Base-by-base conservation (phyloP, 1,140 invertebrate genomes). In the Pseudomyrmex dendroicus region DNA sequence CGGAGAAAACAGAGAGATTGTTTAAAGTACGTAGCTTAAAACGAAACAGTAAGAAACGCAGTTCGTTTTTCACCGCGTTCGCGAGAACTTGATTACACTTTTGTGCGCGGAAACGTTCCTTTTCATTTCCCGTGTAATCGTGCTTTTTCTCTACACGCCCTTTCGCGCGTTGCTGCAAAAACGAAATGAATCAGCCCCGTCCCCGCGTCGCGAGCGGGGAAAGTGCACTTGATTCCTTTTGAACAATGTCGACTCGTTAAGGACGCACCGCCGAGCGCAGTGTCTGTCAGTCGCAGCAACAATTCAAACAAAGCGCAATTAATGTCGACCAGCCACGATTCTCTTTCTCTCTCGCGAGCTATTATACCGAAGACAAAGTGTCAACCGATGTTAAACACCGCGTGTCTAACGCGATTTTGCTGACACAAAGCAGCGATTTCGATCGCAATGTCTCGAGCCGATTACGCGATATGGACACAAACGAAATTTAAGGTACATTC, bases 241-340 rank as follows among this genome's bases (percentile, higher is more conserved):
- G 77, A 86, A 91, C 87, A 90, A 91, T 87, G 78, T 89, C 76
- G 35, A 54, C 89, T 91, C 84, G 86, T 91, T 91, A 90, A 83
- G 82, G 54, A 76, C 17, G 54, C n/a, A 57, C n/a, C 20, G 15
- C 3, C 22, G n/a, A 62, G 80, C 62, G 44, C 52, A 48, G 54
- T 76, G 48, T 87, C 82, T 76, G 80, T 82, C 82, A 74, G 64
- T 57, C 57, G 54, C 73, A 72, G 20, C 66, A 73, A 78, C 73
- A 76, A 70, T 85, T 52, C 68, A 70, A 83, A 91, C 86, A 90
- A 90, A 89, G 85, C 80, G 83, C 78, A 78, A 91, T 89, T 91
- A 84, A 89, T 88, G 73, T 63, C 64, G 61, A 72, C 54, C 25
- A 62, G 44, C 44, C 44, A 59, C 59, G 54, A 84, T 77, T 73